These are phyloP conservation scores for Meteorus colon DNA, from an alignment of 2,888 invertebrate genomes.

Conservation along the genomic window DNA sequence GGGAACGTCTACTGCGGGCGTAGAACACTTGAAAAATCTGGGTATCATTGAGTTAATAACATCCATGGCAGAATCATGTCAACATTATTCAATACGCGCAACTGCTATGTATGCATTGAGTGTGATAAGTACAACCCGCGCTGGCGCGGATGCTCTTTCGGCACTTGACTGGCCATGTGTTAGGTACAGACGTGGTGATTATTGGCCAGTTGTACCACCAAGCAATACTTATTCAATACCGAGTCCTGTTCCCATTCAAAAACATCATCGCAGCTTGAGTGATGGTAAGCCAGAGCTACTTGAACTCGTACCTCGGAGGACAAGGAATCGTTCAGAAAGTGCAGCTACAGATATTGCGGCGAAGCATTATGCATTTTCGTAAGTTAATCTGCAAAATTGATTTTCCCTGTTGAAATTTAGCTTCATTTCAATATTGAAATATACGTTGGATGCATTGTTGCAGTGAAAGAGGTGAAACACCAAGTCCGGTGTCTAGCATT, in stretches of 20 bases:
- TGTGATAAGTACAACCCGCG: slow-evolving; percentile 86
- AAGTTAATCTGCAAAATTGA: slow-evolving; percentile 45
- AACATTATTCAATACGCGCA: slow-evolving; percentile 90
- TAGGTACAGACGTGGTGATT: slow-evolving; percentile 67
- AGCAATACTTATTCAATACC: slow-evolving; percentile 57
- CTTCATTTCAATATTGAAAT: slow-evolving; percentile 4
- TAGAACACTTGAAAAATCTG: slow-evolving; percentile 81
- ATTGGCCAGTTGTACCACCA: slow-evolving; percentile 67
- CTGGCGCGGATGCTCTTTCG: slow-evolving; percentile 85
- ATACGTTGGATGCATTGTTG: slow-evolving; percentile 52
- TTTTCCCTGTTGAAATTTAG: neutral
- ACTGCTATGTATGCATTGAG: slow-evolving; percentile 93
- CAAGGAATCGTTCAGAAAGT: slow-evolving; percentile 70
- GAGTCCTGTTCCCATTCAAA: slow-evolving; percentile 64
- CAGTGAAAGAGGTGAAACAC: slow-evolving; percentile 84
- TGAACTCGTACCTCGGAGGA: slow-evolving; percentile 63
- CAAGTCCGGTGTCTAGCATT: slow-evolving; percentile 92
- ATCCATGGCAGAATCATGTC: slow-evolving; percentile 86
- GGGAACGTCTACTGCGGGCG: slow-evolving; percentile 84
- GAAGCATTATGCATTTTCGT: slow-evolving; percentile 64
- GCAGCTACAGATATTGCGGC: slow-evolving; percentile 71
- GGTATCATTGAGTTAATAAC: slow-evolving; percentile 73
- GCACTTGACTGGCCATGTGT: slow-evolving; percentile 68
- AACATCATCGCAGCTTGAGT: slow-evolving; percentile 70
- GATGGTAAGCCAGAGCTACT: slow-evolving; percentile 70